Percentiles rank a stretch among this genome's conserved stretches.
Conservation (phyloP, 2,888 invertebrate genomes). For the Lycophotia porphyrea region DNA sequence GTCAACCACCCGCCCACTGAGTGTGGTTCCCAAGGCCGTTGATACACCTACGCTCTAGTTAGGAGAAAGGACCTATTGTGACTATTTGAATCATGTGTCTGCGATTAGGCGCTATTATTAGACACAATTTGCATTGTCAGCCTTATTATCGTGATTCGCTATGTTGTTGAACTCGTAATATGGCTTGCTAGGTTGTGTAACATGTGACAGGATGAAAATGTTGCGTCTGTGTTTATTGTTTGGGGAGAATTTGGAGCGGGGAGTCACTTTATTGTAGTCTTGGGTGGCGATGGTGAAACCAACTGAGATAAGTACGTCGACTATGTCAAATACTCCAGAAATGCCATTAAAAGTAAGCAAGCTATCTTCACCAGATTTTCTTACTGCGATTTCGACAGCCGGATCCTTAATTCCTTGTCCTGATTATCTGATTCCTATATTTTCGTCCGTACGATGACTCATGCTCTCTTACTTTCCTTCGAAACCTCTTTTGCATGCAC, state of each 20-base stretch:
- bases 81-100: slow-evolving; percentile 77
- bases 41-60: slow-evolving; percentile 84
- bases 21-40: slow-evolving; percentile 78
- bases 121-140: slow-evolving; percentile 75
- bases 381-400: neutral
- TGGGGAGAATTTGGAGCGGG: slow-evolving; percentile 54
- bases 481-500: slow-evolving; percentile 24
- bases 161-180: slow-evolving; percentile 66
- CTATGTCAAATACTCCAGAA: neutral
- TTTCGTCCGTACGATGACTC: slow-evolving; percentile 14
- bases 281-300: slow-evolving; percentile 38
- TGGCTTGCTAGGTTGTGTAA: slow-evolving; percentile 64
- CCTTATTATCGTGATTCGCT: slow-evolving; percentile 66
- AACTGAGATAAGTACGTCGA: neutral
- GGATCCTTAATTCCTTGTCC: too few relatives aligned
- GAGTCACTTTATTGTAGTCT: slow-evolving; percentile 32
- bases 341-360: neutral
- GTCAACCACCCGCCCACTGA: slow-evolving; percentile 74
- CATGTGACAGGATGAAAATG: slow-evolving; percentile 61
- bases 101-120: slow-evolving; percentile 77
- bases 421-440: too few relatives aligned
- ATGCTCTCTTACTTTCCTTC: slow-evolving; percentile 31
- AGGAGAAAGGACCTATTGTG: slow-evolving; percentile 87
- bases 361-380: too few relatives aligned
- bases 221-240: slow-evolving; percentile 59